phyloP scores from a whole-genome alignment of 2,797 vertebrate species.

The Eupleurogrammus muticus region DNA sequence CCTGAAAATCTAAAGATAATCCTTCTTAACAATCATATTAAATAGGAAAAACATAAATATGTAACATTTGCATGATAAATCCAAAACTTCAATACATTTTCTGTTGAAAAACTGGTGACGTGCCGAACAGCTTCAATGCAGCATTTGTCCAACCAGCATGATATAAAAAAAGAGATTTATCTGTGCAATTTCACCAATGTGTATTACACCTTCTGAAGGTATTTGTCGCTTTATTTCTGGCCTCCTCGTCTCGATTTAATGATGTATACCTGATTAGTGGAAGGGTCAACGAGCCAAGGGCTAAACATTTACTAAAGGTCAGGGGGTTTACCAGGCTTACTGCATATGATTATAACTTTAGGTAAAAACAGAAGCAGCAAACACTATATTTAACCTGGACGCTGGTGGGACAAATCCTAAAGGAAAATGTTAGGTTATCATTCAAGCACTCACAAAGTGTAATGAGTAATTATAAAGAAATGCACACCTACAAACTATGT shows the following conservation, averaged over 20 bases:
- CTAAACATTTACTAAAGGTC: constrained; percentile 43
- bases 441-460: background rate
- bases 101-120: background rate
- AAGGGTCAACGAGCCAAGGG: constrained; percentile 20
- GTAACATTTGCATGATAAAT: no score
- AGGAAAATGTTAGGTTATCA: background rate
- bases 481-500: background rate
- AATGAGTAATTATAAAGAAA: background rate
- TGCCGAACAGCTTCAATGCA: background rate
- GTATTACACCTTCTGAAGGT: background rate
- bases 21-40: no score
- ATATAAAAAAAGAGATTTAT: background rate
- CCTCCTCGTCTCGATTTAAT: background rate
- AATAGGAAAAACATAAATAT: no score
- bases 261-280: constrained; percentile 8
- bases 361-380: constrained; percentile 55
- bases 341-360: constrained; percentile 72
- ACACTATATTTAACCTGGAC: constrained; percentile 44
- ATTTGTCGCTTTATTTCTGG: constrained; percentile 7
- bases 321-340: constrained; percentile 71
- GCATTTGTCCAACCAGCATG: background rate
- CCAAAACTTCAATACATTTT: background rate
- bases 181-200: background rate
- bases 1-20: no score
- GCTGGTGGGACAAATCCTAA: constrained; percentile 15